A percentile compares a stretch with the other conserved stretches of the same genome.
phyloP scores from a whole-genome alignment of 1,140 invertebrate genomes.

The Samia ricini region DNA sequence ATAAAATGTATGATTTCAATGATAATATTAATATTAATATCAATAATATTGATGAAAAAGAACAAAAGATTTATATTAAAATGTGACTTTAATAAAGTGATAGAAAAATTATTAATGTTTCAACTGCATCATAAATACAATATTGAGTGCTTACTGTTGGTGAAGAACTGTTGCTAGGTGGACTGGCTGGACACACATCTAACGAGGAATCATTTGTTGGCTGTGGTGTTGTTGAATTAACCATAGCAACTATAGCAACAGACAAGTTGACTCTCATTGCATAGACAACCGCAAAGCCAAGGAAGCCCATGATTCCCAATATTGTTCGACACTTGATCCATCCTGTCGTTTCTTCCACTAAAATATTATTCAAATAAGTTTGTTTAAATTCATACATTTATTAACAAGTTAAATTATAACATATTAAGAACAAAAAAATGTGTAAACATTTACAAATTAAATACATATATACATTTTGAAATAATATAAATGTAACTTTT shows the following conservation, averaged over 20 bases:
- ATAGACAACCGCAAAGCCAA: slow-evolving; percentile 91
- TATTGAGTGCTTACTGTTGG: slow-evolving; percentile 74
- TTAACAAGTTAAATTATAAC: not conserved
- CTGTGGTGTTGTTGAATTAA: slow-evolving; percentile 85
- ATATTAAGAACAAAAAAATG: not conserved
- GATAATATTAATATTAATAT: too few relatives aligned
- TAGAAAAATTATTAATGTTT: not conserved
- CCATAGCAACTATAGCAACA: slow-evolving; percentile 96
- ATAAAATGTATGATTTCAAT: too few relatives aligned
- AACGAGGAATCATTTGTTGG: slow-evolving; percentile 76
- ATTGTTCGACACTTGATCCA: slow-evolving; percentile 85
- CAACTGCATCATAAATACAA: slow-evolving; percentile 9
- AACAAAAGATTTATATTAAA: not conserved
- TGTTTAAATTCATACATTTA: not conserved
- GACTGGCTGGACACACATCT: slow-evolving; percentile 80
- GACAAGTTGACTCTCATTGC: slow-evolving; percentile 95
- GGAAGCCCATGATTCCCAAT: slow-evolving; percentile 88
- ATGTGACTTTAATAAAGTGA: not conserved
- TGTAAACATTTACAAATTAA: not conserved
- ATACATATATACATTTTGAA: not conserved
- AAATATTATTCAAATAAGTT: slow-evolving; percentile 19
- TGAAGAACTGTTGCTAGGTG: slow-evolving; percentile 76
- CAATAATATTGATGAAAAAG: not conserved
- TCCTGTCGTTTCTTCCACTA: slow-evolving; percentile 81
- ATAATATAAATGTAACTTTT: not conserved